phyloP scores from a whole-genome alignment of 37 sponge, comb jelly and placozoan genomes.

The Beroe ovata region DNA sequence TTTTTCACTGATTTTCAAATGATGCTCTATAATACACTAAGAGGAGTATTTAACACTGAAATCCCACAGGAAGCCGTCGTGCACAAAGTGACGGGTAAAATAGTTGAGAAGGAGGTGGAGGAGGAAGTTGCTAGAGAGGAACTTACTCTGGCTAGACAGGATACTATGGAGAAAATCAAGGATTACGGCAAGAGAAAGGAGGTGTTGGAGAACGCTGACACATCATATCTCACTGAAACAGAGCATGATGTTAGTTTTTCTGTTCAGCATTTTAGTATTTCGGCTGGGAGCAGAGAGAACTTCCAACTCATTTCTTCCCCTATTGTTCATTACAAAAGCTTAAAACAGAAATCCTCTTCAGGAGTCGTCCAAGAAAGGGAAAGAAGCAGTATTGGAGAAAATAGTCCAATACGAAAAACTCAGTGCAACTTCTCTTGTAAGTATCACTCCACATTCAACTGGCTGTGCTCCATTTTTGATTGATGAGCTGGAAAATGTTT shows the following conservation, averaged over 20 bases:
- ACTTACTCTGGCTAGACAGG: not conserved
- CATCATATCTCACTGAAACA: constrained; percentile 17
- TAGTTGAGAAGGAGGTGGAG: constrained; percentile 16
- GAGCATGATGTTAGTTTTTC: constrained; percentile 15
- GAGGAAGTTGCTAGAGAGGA: not conserved
- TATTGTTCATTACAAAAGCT: too few species aligned
- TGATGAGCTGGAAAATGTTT: too few species aligned
- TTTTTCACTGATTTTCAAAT: too few species aligned
- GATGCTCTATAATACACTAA: too few species aligned
- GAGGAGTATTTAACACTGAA: too few species aligned
- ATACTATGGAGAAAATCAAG: constrained; percentile 23
- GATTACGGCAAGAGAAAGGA: constrained; percentile 63
- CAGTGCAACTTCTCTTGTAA: too few species aligned
- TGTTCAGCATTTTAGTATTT: not conserved
- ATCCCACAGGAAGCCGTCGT: constrained; percentile 29
- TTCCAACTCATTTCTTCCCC: too few species aligned
- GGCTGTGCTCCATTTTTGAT: too few species aligned
- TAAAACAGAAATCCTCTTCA: too few species aligned
- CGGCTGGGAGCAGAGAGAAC: too few species aligned
- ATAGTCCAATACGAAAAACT: too few species aligned
- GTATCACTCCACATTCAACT: too few species aligned
- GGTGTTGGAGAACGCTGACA: constrained; percentile 54
- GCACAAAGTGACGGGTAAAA: constrained; percentile 38
- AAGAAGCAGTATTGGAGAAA: not conserved
- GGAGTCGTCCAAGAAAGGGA: not conserved